Conservation (phyloP, 2,797 vertebrate genomes). For the Etheostoma perlongum region DNA sequence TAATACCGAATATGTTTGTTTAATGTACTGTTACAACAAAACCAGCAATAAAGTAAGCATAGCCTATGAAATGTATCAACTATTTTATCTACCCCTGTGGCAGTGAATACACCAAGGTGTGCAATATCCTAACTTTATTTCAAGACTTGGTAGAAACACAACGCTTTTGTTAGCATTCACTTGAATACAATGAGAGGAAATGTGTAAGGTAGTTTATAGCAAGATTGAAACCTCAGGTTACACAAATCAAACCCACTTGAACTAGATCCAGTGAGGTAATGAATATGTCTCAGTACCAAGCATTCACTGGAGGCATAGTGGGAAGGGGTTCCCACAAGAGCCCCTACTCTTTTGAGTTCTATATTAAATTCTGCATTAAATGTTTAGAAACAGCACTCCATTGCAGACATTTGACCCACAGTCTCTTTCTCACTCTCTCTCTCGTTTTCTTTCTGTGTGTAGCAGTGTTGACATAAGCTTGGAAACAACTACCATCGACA, state of each 20-base stretch:
- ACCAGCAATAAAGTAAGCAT: not conserved
- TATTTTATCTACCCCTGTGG: constrained; percentile 4
- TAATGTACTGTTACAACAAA: not conserved
- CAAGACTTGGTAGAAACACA: constrained; percentile 52
- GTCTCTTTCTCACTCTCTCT: no score
- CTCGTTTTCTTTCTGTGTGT: no score
- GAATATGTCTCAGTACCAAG: constrained; percentile 60
- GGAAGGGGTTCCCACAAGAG: constrained; percentile 40
- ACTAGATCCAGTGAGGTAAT: constrained; percentile 57
- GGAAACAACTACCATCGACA: not conserved
- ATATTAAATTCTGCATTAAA: not conserved
- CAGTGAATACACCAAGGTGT: constrained; percentile 8
- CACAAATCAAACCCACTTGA: constrained; percentile 57
- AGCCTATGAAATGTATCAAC: constrained; percentile 6
- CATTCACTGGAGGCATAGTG: constrained; percentile 50
- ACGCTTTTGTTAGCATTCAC: constrained; percentile 40
- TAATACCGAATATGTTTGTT: not conserved
- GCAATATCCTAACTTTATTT: constrained; percentile 47
- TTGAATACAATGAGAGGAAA: constrained; percentile 79
- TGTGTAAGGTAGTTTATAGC: constrained; percentile 60
- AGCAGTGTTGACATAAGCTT: constrained; percentile 1
- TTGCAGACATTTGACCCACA: not conserved
- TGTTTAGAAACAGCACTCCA: not conserved
- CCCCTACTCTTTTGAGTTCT: not conserved
- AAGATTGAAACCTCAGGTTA: constrained; percentile 67